phyloP scores from a whole-genome alignment of 2,113 vertebrate species.

The Salminus brasiliensis region DNA sequence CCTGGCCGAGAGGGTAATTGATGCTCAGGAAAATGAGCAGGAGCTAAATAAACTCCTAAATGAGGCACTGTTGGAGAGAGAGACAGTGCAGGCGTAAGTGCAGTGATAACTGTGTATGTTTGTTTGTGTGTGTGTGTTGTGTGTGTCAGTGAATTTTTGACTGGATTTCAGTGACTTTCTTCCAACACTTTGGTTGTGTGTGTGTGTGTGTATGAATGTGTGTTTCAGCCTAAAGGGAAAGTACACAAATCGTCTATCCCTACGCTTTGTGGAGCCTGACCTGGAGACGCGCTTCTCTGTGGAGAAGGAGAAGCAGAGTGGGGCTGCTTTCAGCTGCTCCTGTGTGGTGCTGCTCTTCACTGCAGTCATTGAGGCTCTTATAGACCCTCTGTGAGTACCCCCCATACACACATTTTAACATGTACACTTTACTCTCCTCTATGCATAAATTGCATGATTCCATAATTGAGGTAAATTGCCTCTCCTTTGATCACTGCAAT shows the following conservation, averaged over 20 bases:
- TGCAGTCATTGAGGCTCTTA: slow-evolving; percentile 82
- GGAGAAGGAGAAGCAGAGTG: slow-evolving; percentile 97
- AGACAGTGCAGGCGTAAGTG: slow-evolving; percentile 88
- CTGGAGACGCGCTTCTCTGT: slow-evolving; percentile 92
- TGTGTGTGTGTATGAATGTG: slow-evolving; percentile 16
- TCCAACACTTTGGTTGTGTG: not conserved
- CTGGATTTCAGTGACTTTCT: not conserved
- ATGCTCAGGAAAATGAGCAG: slow-evolving; percentile 88
- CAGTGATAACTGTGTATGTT: not conserved
- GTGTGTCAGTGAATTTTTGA: too few species aligned
- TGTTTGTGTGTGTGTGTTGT: not conserved
- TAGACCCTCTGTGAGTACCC: slow-evolving; percentile 85
- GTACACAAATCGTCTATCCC: slow-evolving; percentile 87
- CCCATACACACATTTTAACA: not conserved
- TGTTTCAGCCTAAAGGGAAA: slow-evolving; percentile 87
- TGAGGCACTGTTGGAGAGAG: slow-evolving; percentile 90
- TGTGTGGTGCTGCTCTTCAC: slow-evolving; percentile 91
- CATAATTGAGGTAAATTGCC: not conserved
- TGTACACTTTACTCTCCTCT: not conserved
- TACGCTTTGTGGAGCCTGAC: slow-evolving; percentile 90
- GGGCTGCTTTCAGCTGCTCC: slow-evolving; percentile 93
- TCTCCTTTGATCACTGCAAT: not conserved
- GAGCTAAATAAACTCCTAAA: slow-evolving; percentile 94
- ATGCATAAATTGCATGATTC: not conserved
- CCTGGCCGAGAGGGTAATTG: slow-evolving; percentile 84